Base-by-base conservation (phyloP, 2,797 vertebrate genomes). In the Hemitrygon akajei region DNA sequence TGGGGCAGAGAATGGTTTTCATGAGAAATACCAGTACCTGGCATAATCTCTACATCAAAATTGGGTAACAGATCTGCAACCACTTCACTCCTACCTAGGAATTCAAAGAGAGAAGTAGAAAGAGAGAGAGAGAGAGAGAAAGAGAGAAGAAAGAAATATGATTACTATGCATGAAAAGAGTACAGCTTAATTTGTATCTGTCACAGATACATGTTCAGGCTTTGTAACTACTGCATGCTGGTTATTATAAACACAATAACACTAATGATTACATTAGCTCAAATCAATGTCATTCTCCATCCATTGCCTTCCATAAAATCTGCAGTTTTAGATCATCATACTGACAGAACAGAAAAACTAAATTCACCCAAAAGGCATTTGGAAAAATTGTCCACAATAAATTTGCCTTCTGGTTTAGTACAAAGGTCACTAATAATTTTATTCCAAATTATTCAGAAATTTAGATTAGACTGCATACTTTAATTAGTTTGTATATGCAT, bases 31-130 rank as follows among this genome's bases (percentile, higher is more conserved):
- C 95, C 97, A 96, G 95, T 99, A 99, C 99, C 99, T 99, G 98
- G 98, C 98, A 99, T 99, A 96, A 99, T 97, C 97, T 99, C 98
- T 98, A 98, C 97, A 97, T 99, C 98, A 98, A 99, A 99, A 97
- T 97, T 98, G 98, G 99, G 99, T 97, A 99, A 98, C 96, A 99
- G 96, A 97, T 99, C 98, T 96, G 98, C 97, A 97, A 97, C 97
- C 97, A 97, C 97, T 98, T 98, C 98, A 98, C 97, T 99, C 97
- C 98, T 98, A 97, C 98, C 99, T 99, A 97, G 91, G 97, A 98
- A 96, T 66, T 69, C 86, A 98, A 97, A 98, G 97, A 98, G 95
- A 96, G 97, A 98, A 96, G 97, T 96, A 97, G 95, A 97, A 94
- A 94, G 18, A 91, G 63, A 95, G 84, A 96, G 94, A 91, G 94